Conservation (phyloP, 2,797 vertebrate species). For the Protonibea diacanthus region DNA sequence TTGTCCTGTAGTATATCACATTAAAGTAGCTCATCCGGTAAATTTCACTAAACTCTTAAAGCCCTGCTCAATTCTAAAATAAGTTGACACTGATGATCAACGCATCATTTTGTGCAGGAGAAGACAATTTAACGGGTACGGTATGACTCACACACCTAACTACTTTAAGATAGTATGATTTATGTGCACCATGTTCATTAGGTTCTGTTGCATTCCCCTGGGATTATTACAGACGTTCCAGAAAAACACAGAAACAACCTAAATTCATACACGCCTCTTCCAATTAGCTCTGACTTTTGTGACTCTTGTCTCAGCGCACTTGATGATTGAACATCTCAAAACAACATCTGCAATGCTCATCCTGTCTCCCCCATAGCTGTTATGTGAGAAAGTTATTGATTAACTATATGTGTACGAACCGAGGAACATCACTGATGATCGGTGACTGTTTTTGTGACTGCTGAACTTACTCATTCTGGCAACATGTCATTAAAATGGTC, state of each 20-base stretch:
- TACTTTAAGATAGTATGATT: conserved; percentile 42
- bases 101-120: conserved; percentile 17
- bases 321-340: conserved; percentile 52
- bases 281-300: conserved; percentile 60
- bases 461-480: conserved; percentile 23
- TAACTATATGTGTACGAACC: conserved; percentile 18
- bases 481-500: conserved; percentile 40
- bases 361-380: neutral
- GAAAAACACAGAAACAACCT: conserved; percentile 23
- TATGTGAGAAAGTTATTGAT: conserved; percentile 49
- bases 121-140: conserved; percentile 3
- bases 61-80: neutral
- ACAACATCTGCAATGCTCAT: conserved; percentile 26
- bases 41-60: conserved; percentile 18
- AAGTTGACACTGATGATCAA: conserved; percentile 12
- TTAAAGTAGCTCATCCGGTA: conserved; percentile 13
- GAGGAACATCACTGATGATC: conserved; percentile 23
- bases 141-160: conserved; percentile 34
- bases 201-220: conserved; percentile 34
- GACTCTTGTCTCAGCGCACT: conserved; percentile 41
- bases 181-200: conserved; percentile 52
- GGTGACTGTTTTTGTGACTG: conserved; percentile 18
- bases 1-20: conserved; percentile 9
- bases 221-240: conserved; percentile 17
- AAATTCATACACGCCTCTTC: conserved; percentile 40